Evolutionary conservation across 2,797 vertebrate species (phyloP).

Genomic region (Mus minutoides): DNA sequence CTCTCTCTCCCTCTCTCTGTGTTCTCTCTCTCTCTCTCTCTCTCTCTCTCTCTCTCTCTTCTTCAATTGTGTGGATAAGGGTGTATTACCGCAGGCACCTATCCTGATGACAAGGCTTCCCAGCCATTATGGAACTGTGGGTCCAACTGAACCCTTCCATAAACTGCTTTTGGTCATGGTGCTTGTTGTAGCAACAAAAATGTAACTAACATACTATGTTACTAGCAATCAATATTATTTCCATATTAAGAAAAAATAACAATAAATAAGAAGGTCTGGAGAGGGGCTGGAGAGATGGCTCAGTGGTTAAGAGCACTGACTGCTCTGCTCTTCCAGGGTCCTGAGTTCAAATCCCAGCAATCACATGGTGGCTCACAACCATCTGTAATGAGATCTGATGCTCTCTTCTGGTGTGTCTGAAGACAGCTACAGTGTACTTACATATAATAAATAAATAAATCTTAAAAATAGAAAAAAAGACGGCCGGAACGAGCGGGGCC

Average conservation of each 20-base stretch:
- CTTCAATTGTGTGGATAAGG: neutral
- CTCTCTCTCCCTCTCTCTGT: neutral
- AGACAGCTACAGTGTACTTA: no score
- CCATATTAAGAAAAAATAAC: neutral
- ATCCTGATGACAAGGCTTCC: neutral
- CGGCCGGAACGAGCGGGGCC: no score
- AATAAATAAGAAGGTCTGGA: no score
- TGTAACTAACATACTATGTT: neutral
- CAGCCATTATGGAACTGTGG: no score
- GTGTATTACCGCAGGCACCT: neutral
- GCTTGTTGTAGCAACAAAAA: neutral
- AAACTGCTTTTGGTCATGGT: neutral
- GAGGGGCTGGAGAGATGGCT: neutral
- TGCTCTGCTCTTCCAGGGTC: no score
- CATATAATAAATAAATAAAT: no score
- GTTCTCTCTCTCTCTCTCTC: neutral
- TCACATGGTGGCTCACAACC: no score
- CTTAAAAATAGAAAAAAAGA: no score
- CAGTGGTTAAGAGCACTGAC: neutral
- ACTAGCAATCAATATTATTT: constrained; percentile 3
- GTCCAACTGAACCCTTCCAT: neutral
- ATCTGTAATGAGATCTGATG: no score
- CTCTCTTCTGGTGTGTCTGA: no score
- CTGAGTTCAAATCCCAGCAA: no score
- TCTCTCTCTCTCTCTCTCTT: no score